These are phyloP conservation scores for Arrhopalites spinosus DNA, from an alignment of 2,888 invertebrate genomes.

Conservation along the genomic window DNA sequence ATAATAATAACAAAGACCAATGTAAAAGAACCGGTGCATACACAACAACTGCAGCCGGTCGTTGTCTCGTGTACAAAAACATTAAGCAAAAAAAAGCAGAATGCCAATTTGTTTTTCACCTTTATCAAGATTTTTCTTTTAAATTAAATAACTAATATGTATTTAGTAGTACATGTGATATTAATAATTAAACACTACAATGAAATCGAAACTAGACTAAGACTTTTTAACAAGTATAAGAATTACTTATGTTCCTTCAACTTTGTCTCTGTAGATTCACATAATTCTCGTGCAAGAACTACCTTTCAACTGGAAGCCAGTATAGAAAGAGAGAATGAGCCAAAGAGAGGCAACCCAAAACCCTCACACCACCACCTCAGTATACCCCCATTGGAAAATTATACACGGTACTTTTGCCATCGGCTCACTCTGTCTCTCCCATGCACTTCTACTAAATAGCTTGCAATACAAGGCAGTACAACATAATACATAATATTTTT, in stretches of 20 bases:
- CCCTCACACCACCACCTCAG: slow-evolving; percentile 3
- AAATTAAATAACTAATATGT: too few relatives aligned
- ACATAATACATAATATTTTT: not conserved
- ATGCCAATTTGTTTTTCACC: too few relatives aligned
- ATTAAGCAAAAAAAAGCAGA: too few relatives aligned
- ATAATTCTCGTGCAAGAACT: slow-evolving; percentile 9
- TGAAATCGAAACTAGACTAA: too few relatives aligned
- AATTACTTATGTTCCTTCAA: not conserved
- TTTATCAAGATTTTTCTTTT: not conserved
- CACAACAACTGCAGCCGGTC: too few relatives aligned
- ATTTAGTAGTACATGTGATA: not conserved
- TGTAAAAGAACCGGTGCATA: too few relatives aligned
- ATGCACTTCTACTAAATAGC: not conserved
- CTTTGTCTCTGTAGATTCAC: slow-evolving; percentile 3
- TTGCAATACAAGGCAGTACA: too few relatives aligned
- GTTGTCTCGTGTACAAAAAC: too few relatives aligned
- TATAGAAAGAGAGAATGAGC: not conserved
- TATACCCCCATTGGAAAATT: not conserved
- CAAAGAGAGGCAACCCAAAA: not conserved
- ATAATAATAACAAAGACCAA: too few relatives aligned
- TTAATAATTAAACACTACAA: not conserved
- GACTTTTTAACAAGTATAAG: not conserved
- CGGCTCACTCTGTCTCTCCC: not conserved
- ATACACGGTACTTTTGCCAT: not conserved
- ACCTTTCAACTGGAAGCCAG: slow-evolving; percentile 27